These are phyloP conservation scores for Carcinoscorpius rotundicauda DNA, from an alignment of 1,140 invertebrate genomes.

Conservation along the genomic window DNA sequence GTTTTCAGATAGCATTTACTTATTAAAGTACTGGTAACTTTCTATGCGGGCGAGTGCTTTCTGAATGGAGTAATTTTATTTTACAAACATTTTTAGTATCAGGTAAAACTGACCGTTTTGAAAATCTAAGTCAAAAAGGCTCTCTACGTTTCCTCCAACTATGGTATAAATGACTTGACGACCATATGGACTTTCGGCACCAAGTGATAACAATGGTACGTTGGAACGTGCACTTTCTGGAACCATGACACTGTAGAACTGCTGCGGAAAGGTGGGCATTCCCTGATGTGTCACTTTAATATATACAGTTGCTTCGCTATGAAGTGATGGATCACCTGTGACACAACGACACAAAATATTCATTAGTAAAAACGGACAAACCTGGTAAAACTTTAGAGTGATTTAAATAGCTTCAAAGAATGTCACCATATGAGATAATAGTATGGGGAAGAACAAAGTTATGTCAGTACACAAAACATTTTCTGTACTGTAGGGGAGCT, in stretches of 20 bases:
- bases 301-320: constrained; percentile 61
- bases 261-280: constrained; percentile 79
- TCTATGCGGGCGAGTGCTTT: too few relatives aligned
- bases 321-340: constrained; percentile 59
- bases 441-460: too few relatives aligned
- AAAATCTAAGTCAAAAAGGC: constrained; percentile 71
- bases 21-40: too few relatives aligned
- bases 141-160: constrained; percentile 59
- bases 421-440: too few relatives aligned
- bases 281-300: constrained; percentile 78
- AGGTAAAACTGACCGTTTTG: constrained; percentile 55
- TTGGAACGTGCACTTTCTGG: constrained; percentile 67
- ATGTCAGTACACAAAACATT: too few relatives aligned
- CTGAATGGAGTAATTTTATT: too few relatives aligned
- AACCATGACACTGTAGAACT: constrained; percentile 66
- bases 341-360: neutral
- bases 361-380: too few relatives aligned
- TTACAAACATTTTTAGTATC: neutral
- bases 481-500: too few relatives aligned
- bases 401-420: too few relatives aligned
- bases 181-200: constrained; percentile 65
- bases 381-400: too few relatives aligned
- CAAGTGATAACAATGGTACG: constrained; percentile 60
- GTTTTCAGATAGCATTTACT: too few relatives aligned
- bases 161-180: constrained; percentile 64